Evolutionary conservation across 1,140 invertebrate species (phyloP).

Genomic region (Drosophila varians): DNA sequence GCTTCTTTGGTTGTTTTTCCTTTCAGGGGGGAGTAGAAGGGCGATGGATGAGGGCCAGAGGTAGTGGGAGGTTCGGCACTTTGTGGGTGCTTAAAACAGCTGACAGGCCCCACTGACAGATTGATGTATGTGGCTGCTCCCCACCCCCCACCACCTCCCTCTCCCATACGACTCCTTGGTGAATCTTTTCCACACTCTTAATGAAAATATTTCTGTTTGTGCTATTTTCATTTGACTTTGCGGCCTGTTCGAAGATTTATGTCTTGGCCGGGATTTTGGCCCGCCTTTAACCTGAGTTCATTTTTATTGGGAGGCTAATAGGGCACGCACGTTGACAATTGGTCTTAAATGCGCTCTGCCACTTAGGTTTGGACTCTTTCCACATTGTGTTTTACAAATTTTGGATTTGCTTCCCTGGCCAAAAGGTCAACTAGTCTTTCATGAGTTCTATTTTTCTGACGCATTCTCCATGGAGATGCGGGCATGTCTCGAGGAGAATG

Average conservation of each 20-base stretch:
- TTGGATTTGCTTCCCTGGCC: conserved; percentile 23
- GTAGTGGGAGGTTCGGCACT: conserved; percentile 51
- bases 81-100: conserved; percentile 80
- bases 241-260: conserved; percentile 63
- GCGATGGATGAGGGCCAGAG: neutral
- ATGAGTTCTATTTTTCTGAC: neutral
- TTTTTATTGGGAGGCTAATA: conserved; percentile 58
- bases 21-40: conserved; percentile 25
- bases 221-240: conserved; percentile 69
- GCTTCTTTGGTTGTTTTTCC: conserved; percentile 18
- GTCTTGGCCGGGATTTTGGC: conserved; percentile 39
- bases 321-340: conserved; percentile 62
- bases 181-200: conserved; percentile 69
- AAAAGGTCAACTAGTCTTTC: conserved; percentile 13
- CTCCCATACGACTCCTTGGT: neutral
- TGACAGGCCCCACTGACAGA: conserved; percentile 80
- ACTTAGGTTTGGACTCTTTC: neutral
- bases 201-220: conserved; percentile 80
- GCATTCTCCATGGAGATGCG: neutral
- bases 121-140: conserved; percentile 78
- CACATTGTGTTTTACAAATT: conserved; percentile 16
- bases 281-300: conserved; percentile 48
- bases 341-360: conserved; percentile 32
- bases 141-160: conserved; percentile 6
- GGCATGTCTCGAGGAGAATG: neutral